A percentile compares a stretch with the other conserved stretches of the same genome.
Conservation (phyloP, 2,888 invertebrate species). For the Agrochola circellaris region DNA sequence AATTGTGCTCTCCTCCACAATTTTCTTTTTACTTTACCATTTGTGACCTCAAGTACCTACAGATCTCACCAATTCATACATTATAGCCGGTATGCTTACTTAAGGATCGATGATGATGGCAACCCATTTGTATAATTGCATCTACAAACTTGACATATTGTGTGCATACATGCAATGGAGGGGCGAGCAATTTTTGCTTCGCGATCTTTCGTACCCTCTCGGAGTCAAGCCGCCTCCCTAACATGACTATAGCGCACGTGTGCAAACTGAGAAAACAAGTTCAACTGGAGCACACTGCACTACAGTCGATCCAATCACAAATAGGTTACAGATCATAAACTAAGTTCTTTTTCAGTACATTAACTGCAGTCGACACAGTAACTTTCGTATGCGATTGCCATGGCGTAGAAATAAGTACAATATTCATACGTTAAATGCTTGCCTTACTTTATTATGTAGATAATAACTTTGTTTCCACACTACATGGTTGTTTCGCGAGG, state of each 20-base stretch:
- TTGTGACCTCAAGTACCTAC: neutral
- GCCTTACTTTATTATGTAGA: slow-evolving; percentile 18
- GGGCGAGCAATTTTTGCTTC: neutral
- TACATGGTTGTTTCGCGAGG: slow-evolving; percentile 27
- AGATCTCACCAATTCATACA: neutral
- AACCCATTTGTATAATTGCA: slow-evolving; percentile 5
- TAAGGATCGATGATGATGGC: neutral
- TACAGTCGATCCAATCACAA: slow-evolving; percentile 32
- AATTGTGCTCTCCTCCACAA: neutral
- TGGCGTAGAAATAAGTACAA: slow-evolving; percentile 48
- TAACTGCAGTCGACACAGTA: slow-evolving; percentile 56
- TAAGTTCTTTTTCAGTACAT: slow-evolving; percentile 59
- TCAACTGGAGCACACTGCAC: slow-evolving; percentile 23
- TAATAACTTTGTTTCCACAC: slow-evolving; percentile 37
- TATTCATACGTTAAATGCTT: slow-evolving; percentile 27
- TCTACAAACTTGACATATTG: neutral
- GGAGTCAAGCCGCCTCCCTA: neutral
- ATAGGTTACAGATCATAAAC: slow-evolving; percentile 57
- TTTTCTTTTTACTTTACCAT: no score
- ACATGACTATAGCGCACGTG: slow-evolving; percentile 3
- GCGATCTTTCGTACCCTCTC: neutral
- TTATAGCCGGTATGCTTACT: no score
- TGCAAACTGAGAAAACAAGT: slow-evolving; percentile 32
- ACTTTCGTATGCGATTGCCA: slow-evolving; percentile 49
- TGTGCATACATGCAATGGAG: neutral